Percentiles rank a stretch among this genome's conserved stretches.
Conservation (phyloP, 2,797 vertebrate species). For the Protosalanx chinensis region DNA sequence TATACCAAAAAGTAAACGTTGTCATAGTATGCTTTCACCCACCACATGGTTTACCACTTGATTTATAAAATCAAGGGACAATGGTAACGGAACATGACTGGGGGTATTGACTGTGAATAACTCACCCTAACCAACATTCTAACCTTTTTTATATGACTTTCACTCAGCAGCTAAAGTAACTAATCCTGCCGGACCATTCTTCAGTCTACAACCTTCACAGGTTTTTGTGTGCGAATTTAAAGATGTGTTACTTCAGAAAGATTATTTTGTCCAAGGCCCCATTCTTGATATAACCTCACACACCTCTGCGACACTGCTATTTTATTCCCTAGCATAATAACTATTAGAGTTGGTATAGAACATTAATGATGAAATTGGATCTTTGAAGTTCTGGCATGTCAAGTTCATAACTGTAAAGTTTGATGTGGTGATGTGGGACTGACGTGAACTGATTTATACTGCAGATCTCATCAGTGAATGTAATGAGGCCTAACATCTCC, state of each 20-base stretch:
- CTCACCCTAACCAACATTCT: neutral
- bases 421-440: slow-evolving; percentile 32
- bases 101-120: neutral
- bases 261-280: neutral
- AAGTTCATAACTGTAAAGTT: slow-evolving; percentile 37
- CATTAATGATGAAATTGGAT: slow-evolving; percentile 58
- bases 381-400: slow-evolving; percentile 53
- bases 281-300: slow-evolving; percentile 14
- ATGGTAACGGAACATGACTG: neutral
- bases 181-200: neutral
- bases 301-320: slow-evolving; percentile 23
- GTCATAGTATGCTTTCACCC: neutral
- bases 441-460: slow-evolving; percentile 42
- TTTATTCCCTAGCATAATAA: slow-evolving; percentile 32
- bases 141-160: neutral
- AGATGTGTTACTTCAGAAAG: too few species aligned
- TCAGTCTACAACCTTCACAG: neutral
- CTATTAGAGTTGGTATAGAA: slow-evolving; percentile 30
- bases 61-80: neutral
- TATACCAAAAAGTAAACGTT: neutral
- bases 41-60: neutral
- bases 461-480: slow-evolving; percentile 59
- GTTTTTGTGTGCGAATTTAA: neutral
- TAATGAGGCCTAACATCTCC: slow-evolving; percentile 57
- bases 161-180: neutral